phyloP scores from a whole-genome alignment of 2,888 invertebrate species.

The Camponotus fellah region DNA sequence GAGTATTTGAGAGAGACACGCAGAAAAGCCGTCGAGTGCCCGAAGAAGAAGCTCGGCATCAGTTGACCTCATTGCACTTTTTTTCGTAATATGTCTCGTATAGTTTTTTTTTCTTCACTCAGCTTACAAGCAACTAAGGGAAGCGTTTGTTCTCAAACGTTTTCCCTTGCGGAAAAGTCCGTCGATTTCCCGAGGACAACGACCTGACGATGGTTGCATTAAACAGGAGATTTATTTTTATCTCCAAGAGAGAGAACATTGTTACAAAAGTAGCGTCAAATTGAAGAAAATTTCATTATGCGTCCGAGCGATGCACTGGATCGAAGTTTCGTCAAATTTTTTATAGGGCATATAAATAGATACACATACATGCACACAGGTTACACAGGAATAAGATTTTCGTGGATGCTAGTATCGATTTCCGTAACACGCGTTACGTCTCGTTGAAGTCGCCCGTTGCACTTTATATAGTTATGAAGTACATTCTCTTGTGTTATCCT shows the following conservation, averaged over 20 bases:
- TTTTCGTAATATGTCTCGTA: slow-evolving; percentile 58
- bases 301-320: not conserved
- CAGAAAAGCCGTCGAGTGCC: slow-evolving; percentile 10
- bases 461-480: slow-evolving; percentile 40
- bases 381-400: slow-evolving; percentile 13
- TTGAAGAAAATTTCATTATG: slow-evolving; percentile 46
- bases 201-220: slow-evolving; percentile 66
- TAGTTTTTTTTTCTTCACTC: slow-evolving; percentile 15
- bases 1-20: slow-evolving; percentile 10
- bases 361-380: not conserved
- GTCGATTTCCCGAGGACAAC: slow-evolving; percentile 60
- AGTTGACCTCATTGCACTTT: slow-evolving; percentile 70
- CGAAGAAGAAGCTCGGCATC: slow-evolving; percentile 8
- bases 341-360: slow-evolving; percentile 16
- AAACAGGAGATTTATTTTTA: slow-evolving; percentile 65
- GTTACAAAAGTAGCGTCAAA: slow-evolving; percentile 38
- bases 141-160: slow-evolving; percentile 52
- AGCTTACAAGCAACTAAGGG: slow-evolving; percentile 30
- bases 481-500: not conserved
- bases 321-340: slow-evolving; percentile 45
- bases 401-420: slow-evolving; percentile 26
- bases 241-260: slow-evolving; percentile 14
- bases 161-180: slow-evolving; percentile 60
- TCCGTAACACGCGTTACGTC: slow-evolving; percentile 27
- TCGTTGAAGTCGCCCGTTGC: slow-evolving; percentile 17